These are phyloP conservation scores for Diplodus sargus DNA, from an alignment of 2,797 vertebrate genomes.

Conservation along the genomic window DNA sequence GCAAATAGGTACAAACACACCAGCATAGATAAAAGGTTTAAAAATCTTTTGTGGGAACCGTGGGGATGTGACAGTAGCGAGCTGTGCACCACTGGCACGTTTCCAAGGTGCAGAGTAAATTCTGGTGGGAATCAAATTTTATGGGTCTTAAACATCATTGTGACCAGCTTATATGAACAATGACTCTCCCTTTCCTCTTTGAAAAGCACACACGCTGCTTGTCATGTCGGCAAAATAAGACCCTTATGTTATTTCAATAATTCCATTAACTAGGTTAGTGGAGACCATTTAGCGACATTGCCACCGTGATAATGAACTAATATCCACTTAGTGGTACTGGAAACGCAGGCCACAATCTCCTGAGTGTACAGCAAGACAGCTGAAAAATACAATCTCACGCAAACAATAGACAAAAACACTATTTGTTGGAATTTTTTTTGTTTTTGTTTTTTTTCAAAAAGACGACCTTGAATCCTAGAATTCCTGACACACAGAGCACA, in stretches of 20 bases:
- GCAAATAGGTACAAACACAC: slow-evolving; percentile 75
- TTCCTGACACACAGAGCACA: neutral
- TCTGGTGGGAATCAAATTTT: slow-evolving; percentile 77
- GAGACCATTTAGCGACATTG: slow-evolving; percentile 25
- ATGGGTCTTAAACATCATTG: slow-evolving; percentile 81
- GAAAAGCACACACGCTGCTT: slow-evolving; percentile 45
- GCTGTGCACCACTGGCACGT: slow-evolving; percentile 56
- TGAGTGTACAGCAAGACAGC: neutral
- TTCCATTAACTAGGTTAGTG: slow-evolving; percentile 67
- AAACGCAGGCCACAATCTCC: neutral
- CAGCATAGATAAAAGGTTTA: slow-evolving; percentile 78
- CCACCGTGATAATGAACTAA: slow-evolving; percentile 19
- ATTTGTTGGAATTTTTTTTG: neutral
- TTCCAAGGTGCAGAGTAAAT: slow-evolving; percentile 74
- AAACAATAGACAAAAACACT: neutral
- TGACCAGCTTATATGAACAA: slow-evolving; percentile 79
- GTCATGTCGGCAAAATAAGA: slow-evolving; percentile 64
- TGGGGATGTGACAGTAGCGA: slow-evolving; percentile 45
- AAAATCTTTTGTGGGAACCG: slow-evolving; percentile 66
- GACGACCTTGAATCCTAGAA: neutral
- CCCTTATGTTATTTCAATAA: slow-evolving; percentile 61
- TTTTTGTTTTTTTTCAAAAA: neutral
- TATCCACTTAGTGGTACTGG: neutral
- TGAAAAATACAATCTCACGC: neutral
- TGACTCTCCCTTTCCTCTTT: slow-evolving; percentile 59